Conservation (phyloP, 2,797 vertebrate species). For the Gambusia yucatana region DNA sequence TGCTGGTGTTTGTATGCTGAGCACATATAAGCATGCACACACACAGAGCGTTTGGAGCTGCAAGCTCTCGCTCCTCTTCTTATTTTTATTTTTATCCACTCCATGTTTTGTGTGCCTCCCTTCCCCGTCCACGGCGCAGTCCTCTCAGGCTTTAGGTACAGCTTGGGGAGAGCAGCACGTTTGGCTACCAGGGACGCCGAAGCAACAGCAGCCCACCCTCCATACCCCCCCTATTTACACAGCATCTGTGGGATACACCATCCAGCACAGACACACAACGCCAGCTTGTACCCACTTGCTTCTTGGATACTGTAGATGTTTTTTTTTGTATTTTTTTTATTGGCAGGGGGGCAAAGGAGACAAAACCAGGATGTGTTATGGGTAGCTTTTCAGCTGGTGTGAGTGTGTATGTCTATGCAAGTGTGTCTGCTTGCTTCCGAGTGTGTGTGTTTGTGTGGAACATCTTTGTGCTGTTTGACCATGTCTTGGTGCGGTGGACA, state of each 20-base stretch:
- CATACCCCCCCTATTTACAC: constrained; percentile 65
- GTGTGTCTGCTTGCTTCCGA: constrained; percentile 46
- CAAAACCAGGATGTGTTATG: constrained; percentile 78
- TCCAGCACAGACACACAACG: constrained; percentile 44
- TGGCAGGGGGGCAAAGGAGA: constrained; percentile 64
- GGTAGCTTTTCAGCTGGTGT: constrained; percentile 74
- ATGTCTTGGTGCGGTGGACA: constrained; percentile 56
- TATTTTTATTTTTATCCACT: constrained; percentile 51
- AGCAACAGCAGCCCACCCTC: constrained; percentile 73
- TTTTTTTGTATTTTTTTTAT: constrained; percentile 51
- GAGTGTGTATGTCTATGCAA: constrained; percentile 50
- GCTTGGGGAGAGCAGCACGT: constrained; percentile 84
- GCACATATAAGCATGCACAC: constrained; percentile 43
- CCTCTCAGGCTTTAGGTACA: constrained; percentile 85
- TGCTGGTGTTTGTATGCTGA: constrained; percentile 50
- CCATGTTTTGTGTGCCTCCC: constrained; percentile 69
- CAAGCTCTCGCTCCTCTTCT: constrained; percentile 35
- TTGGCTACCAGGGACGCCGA: constrained; percentile 81
- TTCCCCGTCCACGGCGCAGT: constrained; percentile 79
- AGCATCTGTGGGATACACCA: constrained; percentile 71
- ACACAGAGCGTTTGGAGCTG: constrained; percentile 44
- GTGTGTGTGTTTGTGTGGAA: constrained; percentile 25
- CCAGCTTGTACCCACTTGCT: constrained; percentile 53
- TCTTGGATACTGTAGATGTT: constrained; percentile 67
- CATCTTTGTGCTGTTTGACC: constrained; percentile 52